These are phyloP conservation scores for Brenthis hecate DNA, from an alignment of 2,888 invertebrate species.

Conservation along the genomic window DNA sequence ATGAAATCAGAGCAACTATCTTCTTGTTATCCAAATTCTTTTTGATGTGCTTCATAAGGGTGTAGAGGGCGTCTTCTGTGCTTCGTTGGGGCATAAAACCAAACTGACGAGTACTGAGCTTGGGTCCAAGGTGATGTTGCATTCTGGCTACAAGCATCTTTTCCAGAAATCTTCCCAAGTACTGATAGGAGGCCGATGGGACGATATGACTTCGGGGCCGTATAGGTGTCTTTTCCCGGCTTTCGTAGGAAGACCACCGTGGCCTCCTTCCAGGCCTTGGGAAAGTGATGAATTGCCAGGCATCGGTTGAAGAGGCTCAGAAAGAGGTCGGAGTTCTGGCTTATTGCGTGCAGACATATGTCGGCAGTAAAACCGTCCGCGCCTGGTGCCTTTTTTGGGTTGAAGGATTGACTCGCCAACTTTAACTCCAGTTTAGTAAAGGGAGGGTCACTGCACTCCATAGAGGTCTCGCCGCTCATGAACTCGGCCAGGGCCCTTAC, in stretches of 20 bases:
- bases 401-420: too few species aligned
- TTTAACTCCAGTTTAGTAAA: too few species aligned
- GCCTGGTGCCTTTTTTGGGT: constrained; percentile 35
- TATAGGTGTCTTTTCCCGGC: too few species aligned
- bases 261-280: constrained; percentile 29
- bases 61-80: constrained; percentile 41
- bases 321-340: background rate
- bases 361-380: constrained; percentile 28
- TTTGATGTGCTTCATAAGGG: constrained; percentile 16
- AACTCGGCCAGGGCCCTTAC: too few species aligned
- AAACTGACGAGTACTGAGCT: constrained; percentile 27
- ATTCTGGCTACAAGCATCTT: constrained; percentile 34
- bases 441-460: too few species aligned
- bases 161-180: constrained; percentile 1
- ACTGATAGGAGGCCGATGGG: too few species aligned
- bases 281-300: constrained; percentile 25
- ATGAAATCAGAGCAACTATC: constrained; percentile 30
- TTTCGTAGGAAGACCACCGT: background rate
- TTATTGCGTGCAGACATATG: constrained; percentile 19
- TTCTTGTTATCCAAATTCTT: constrained; percentile 22
- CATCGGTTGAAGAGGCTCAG: constrained; percentile 23
- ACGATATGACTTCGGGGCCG: too few species aligned
- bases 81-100: constrained; percentile 40
- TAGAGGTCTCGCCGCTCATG: too few species aligned
- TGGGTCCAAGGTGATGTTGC: constrained; percentile 28